Evolutionary conservation across 2,888 invertebrate genomes (phyloP), one percentile per base, ranked within the genome.

Genomic region (Andrena fulva): DNA sequence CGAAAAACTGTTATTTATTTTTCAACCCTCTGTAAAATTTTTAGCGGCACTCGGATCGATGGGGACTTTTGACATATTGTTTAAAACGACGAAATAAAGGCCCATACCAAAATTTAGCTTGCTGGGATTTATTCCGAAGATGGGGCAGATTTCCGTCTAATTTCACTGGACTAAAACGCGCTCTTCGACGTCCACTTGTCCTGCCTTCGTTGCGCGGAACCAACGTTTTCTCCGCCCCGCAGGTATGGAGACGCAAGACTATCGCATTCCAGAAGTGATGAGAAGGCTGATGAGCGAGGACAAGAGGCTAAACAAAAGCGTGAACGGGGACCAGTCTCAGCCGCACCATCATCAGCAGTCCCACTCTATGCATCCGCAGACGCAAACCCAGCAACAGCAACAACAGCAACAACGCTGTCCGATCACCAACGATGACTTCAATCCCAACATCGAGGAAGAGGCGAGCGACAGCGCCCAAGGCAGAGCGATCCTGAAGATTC

Each of bases 401-500:
- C 42, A 86, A 48, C 92, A 84, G 42, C 84, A 84, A 29, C 89
- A 89, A 60, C 89, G 93, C 16, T 89, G 87, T 2, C 92, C 94
- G 67, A 92, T 95, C 90, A 95, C 95, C 88, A 94, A 95, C 94
- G 94, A 94, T 85, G 93, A 94, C 82, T 94, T 94, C 83, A 94
- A 94, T 85, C 94, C 94, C 68, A 91, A 89, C 75, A 92, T 94
- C 87, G 94, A 94, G 84, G 94, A 94, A 68, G 94, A 94, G 84
- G 93, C 93, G 82, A 94, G 93, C 89, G 94, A 93, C 87, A 93
- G 93, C 82, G 93, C 91, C 85, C 93, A 93, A 85, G 94, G 94
- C 89, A 90, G 94, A 91, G 97, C 97, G 94, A 98, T 98, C 95
- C 96, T 98, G 92, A 98, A 97, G 95, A 98, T 98, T 96, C 98